These are phyloP conservation scores for Grantiella picta DNA, from an alignment of 2,113 vertebrate species.

Conservation along the genomic window DNA sequence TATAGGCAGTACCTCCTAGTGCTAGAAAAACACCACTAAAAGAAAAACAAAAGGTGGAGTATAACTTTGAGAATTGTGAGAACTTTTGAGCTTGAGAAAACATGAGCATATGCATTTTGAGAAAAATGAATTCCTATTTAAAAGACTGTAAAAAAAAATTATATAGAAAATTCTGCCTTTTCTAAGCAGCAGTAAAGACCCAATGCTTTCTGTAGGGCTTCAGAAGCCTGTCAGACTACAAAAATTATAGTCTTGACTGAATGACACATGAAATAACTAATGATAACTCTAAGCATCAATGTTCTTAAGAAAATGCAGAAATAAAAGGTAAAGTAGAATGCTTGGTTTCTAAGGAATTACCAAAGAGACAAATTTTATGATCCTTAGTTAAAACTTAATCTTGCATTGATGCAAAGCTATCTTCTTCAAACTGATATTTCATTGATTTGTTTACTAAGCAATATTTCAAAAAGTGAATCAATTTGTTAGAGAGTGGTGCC, in stretches of 20 bases:
- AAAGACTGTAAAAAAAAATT: background rate
- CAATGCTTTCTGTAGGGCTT: background rate
- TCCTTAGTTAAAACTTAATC: background rate
- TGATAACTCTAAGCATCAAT: background rate
- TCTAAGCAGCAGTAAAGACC: background rate
- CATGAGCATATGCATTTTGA: background rate
- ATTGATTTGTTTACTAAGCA: background rate
- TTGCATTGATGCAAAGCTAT: background rate
- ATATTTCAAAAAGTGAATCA: background rate
- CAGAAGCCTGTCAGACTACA: background rate
- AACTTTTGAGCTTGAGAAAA: background rate
- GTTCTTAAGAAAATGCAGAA: background rate
- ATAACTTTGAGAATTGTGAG: background rate
- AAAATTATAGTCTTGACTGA: background rate
- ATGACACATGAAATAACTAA: background rate
- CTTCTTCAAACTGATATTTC: background rate
- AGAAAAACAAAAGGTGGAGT: background rate
- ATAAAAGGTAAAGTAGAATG: background rate
- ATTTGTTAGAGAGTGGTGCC: background rate
- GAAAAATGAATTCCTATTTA: background rate
- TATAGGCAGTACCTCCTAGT: background rate
- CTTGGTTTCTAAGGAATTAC: background rate
- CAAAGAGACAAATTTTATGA: background rate
- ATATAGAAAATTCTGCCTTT: background rate
- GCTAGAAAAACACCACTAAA: background rate